Conservation (phyloP, 2,888 invertebrate genomes). For the Biston stratarius region DNA sequence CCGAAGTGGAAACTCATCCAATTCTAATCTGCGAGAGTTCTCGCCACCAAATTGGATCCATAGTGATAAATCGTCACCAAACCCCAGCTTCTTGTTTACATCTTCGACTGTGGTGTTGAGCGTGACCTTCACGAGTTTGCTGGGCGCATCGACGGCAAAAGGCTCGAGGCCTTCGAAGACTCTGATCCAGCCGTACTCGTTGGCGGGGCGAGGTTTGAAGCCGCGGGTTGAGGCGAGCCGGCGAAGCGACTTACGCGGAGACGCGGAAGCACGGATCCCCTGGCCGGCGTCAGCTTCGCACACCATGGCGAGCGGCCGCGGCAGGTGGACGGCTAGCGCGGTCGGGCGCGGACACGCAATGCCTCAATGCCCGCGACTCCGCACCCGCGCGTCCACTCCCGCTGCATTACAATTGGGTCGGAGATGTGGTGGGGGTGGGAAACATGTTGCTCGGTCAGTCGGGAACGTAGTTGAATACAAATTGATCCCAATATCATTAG, state of each 20-base stretch:
- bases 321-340: constrained; percentile 66
- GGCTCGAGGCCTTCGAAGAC: constrained; percentile 87
- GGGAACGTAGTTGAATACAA: constrained; percentile 77
- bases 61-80: constrained; percentile 78
- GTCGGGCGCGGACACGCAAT: constrained; percentile 69
- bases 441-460: constrained; percentile 80
- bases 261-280: constrained; percentile 82
- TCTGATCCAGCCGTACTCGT: constrained; percentile 87
- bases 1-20: constrained; percentile 85
- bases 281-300: constrained; percentile 58
- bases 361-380: constrained; percentile 49
- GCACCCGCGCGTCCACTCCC: constrained; percentile 60
- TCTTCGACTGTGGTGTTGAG: constrained; percentile 86
- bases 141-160: constrained; percentile 81
- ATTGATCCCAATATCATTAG: constrained; percentile 59
- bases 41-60: constrained; percentile 87
- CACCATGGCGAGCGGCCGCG: constrained; percentile 76
- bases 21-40: constrained; percentile 82
- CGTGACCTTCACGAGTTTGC: constrained; percentile 85
- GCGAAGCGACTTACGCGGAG: constrained; percentile 80
- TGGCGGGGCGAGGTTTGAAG: constrained; percentile 67
- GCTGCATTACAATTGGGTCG: constrained; percentile 83
- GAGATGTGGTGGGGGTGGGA: constrained; percentile 83
- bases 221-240: constrained; percentile 83
- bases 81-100: constrained; percentile 79